These are phyloP conservation scores for Actinopyga echinites DNA, from an alignment of 53 echinoderm and acorn worm genomes.

Conservation along the genomic window DNA sequence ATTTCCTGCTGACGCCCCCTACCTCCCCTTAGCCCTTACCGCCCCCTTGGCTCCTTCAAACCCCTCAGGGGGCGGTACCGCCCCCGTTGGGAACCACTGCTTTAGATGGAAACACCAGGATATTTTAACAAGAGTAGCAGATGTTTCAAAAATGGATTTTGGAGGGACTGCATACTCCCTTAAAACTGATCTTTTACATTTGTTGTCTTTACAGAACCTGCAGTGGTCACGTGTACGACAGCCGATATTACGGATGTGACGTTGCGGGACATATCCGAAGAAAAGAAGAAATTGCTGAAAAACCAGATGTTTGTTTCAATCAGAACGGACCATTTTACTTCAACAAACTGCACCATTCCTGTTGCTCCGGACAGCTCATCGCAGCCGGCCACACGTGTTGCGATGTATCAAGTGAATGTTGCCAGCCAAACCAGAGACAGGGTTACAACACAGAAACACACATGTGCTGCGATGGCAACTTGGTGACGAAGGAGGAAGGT, in stretches of 20 bases:
- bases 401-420: background rate
- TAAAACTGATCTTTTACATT: too few relatives aligned
- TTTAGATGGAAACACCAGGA: too few relatives aligned
- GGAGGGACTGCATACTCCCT: too few relatives aligned
- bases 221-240: background rate
- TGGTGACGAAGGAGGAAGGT: conserved; percentile 41
- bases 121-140: too few relatives aligned
- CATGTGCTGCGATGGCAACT: conserved; percentile 56
- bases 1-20: too few relatives aligned
- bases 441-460: conserved; percentile 66
- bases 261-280: background rate
- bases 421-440: background rate
- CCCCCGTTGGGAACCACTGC: too few relatives aligned
- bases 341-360: background rate
- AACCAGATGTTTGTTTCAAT: conserved; percentile 1
- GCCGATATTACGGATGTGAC: conserved; percentile 2
- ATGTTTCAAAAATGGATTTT: too few relatives aligned
- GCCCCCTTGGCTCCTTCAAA: too few relatives aligned
- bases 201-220: background rate
- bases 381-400: background rate
- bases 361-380: conserved; percentile 10
- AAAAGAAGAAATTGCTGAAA: background rate
- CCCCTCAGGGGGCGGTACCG: too few relatives aligned
- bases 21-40: too few relatives aligned
- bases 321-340: background rate